These are phyloP conservation scores for Penaeus indicus DNA, from an alignment of 1,140 invertebrate species.

Conservation along the genomic window DNA sequence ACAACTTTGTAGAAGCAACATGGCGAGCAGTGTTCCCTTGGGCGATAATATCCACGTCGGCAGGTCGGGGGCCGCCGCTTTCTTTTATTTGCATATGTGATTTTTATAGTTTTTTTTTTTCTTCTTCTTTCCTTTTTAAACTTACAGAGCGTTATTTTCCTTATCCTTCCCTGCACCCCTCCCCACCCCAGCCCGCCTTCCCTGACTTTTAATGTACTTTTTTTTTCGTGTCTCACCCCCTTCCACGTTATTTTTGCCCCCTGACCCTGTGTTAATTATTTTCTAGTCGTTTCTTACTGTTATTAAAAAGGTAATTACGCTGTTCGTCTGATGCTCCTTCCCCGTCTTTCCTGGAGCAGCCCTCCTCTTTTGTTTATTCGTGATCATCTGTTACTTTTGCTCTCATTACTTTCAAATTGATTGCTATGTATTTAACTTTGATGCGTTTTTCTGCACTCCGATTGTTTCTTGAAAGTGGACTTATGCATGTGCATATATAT, in stretches of 20 bases:
- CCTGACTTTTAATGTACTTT: no score
- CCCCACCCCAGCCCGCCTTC: constrained; percentile 38
- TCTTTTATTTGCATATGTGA: constrained; percentile 60
- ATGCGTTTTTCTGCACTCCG: no score
- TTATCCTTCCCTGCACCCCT: neutral
- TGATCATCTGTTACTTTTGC: no score
- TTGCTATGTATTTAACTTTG: no score
- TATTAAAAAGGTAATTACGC: constrained; percentile 60
- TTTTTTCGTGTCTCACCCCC: no score
- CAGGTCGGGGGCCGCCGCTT: constrained; percentile 24
- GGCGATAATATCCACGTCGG: constrained; percentile 56
- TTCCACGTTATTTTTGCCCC: constrained; percentile 20
- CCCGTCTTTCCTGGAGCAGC: neutral
- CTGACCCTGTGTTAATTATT: constrained; percentile 58
- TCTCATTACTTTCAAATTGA: no score
- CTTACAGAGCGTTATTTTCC: constrained; percentile 27
- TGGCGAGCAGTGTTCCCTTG: constrained; percentile 36
- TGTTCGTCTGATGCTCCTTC: neutral
- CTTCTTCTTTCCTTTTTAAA: constrained; percentile 40
- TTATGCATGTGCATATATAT: no score
- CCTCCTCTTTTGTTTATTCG: neutral
- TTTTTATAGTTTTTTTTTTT: constrained; percentile 41
- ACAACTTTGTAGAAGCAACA: no score
- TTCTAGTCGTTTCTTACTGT: constrained; percentile 59
- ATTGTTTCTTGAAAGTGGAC: no score